These are phyloP conservation scores for Macrobrachium rosenbergii DNA, from an alignment of 1,140 invertebrate species.

Conservation along the genomic window DNA sequence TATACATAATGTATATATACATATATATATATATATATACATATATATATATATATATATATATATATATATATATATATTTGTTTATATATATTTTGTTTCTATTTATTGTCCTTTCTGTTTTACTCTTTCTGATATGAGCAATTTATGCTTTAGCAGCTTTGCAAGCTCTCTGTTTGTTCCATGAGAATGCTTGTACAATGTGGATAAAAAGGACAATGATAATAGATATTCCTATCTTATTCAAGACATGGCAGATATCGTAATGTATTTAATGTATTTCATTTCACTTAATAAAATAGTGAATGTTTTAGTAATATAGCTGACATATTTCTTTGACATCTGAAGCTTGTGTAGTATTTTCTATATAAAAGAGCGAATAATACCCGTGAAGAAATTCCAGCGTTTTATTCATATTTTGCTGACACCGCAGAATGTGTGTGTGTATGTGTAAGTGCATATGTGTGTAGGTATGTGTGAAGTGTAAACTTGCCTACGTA, in stretches of 20 bases:
- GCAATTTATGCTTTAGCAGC: neutral
- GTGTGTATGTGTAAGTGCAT: neutral
- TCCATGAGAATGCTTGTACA: too few species aligned
- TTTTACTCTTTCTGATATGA: neutral
- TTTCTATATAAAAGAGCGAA: too few species aligned
- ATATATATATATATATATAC: slow-evolving; percentile 12
- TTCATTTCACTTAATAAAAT: too few species aligned
- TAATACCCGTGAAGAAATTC: too few species aligned
- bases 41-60: neutral
- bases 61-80: neutral
- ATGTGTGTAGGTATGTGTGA: neutral
- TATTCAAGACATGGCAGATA: too few species aligned
- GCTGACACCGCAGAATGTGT: neutral
- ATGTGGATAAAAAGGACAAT: too few species aligned
- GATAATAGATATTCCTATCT: too few species aligned
- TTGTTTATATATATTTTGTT: neutral
- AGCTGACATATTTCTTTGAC: too few species aligned
- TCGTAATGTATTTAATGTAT: too few species aligned
- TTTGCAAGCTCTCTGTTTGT: neutral
- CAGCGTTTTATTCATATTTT: neutral
- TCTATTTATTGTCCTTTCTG: neutral
- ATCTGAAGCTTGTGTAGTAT: too few species aligned
- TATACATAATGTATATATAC: neutral
- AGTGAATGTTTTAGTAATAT: too few species aligned
- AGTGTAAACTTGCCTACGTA: too few species aligned